Evolutionary conservation across 2,888 invertebrate species (phyloP).

Genomic region (Vesta saturnalis): DNA sequence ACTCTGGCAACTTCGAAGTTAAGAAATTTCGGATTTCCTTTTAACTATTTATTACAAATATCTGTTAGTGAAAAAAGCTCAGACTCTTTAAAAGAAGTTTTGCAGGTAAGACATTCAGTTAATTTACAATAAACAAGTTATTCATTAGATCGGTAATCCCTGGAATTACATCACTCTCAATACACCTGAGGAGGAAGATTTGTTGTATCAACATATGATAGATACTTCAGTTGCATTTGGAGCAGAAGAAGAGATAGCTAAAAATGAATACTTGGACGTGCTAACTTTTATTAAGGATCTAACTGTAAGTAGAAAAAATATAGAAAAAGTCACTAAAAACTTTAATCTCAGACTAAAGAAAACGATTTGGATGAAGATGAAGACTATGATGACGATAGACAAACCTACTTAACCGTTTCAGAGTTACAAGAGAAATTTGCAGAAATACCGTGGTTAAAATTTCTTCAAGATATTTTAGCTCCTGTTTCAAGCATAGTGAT

Average conservation of each 20-base stretch:
- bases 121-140: constrained; percentile 9
- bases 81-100: constrained; percentile 50
- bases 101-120: constrained; percentile 45
- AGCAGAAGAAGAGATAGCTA: constrained; percentile 48
- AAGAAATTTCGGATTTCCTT: constrained; percentile 53
- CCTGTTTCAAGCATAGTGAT: constrained; percentile 47
- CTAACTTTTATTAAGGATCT: constrained; percentile 53
- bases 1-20: constrained; percentile 52
- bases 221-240: constrained; percentile 54
- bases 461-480: constrained; percentile 51
- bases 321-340: not conserved
- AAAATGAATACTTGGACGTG: constrained; percentile 51
- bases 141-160: constrained; percentile 7
- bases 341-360: constrained; percentile 11
- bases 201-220: constrained; percentile 48
- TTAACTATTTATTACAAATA: constrained; percentile 53
- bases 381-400: not conserved
- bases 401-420: constrained; percentile 60
- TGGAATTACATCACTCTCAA: not conserved
- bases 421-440: constrained; percentile 64
- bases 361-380: not conserved
- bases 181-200: constrained; percentile 8
- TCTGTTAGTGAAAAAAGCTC: constrained; percentile 48
- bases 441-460: constrained; percentile 54
- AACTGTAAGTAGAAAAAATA: constrained; percentile 48